Evolutionary conservation across 1,140 invertebrate species (phyloP).

Genomic region (Eulimnadia texana): DNA sequence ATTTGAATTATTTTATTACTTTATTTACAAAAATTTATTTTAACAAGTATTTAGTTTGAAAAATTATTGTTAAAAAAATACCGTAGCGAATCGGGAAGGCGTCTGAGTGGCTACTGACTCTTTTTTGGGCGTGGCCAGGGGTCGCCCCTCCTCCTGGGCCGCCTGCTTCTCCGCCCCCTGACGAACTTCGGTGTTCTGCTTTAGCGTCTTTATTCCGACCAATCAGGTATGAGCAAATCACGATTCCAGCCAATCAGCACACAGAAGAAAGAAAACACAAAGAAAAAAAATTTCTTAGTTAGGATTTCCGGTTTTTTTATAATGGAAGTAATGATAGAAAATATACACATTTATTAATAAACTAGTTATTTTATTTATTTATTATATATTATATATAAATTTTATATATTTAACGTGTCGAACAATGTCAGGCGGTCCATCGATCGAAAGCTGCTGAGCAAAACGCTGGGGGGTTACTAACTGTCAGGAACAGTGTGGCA

Average conservation of each 20-base stretch:
- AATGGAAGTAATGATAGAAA: not conserved
- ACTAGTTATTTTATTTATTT: not conserved
- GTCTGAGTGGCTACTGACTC: constrained; percentile 56
- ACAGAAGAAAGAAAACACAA: not conserved
- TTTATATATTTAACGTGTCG: too few species aligned
- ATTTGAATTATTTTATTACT: too few species aligned
- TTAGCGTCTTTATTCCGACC: constrained; percentile 76
- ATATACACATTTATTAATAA: not conserved
- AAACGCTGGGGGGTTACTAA: too few species aligned
- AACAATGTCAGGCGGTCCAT: too few species aligned
- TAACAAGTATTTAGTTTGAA: too few species aligned
- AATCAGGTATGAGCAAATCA: too few species aligned
- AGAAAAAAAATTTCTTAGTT: not conserved
- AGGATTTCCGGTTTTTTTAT: not conserved
- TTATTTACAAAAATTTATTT: too few species aligned
- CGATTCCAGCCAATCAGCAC: not conserved
- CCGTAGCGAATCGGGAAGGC: constrained; percentile 22
- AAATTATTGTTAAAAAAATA: too few species aligned
- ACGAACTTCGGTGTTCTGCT: constrained; percentile 82
- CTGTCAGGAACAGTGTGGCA: too few species aligned
- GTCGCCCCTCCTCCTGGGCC: constrained; percentile 31
- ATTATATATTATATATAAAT: not conserved
- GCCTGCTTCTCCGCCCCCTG: constrained; percentile 18
- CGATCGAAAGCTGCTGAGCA: too few species aligned
- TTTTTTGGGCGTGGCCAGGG: constrained; percentile 27